Evolutionary conservation across 2,113 vertebrate species (phyloP).

Genomic region (Empidonax traillii): DNA sequence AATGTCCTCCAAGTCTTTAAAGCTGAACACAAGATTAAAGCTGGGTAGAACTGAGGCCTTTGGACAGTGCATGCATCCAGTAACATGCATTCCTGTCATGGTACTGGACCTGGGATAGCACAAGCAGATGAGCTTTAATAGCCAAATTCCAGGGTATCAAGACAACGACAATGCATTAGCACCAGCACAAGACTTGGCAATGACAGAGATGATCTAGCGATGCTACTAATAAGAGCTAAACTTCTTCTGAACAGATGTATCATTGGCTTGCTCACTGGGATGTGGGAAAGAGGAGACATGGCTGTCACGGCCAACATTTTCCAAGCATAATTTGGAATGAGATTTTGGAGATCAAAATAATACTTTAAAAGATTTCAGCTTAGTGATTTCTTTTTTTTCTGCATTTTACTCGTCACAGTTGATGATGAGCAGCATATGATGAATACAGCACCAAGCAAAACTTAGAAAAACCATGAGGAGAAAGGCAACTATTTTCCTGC

Average conservation of each 20-base stretch:
- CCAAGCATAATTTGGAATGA: neutral
- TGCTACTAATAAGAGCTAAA: neutral
- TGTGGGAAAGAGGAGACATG: neutral
- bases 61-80: rapidly evolving
- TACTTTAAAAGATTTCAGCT: neutral
- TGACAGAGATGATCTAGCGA: neutral
- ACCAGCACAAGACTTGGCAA: neutral
- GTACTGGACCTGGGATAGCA: neutral
- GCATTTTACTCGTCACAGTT: neutral
- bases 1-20: neutral
- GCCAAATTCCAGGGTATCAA: neutral
- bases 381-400: neutral
- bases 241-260: neutral
- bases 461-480: neutral
- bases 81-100: neutral
- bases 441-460: neutral
- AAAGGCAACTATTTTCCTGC: neutral
- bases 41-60: neutral
- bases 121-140: neutral
- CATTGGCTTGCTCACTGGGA: neutral
- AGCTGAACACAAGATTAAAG: neutral
- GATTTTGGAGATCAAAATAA: neutral
- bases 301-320: neutral
- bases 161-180: neutral
- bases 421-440: neutral